Base-by-base conservation (phyloP, 2,113 vertebrate species). In the Hassar affinis region DNA sequence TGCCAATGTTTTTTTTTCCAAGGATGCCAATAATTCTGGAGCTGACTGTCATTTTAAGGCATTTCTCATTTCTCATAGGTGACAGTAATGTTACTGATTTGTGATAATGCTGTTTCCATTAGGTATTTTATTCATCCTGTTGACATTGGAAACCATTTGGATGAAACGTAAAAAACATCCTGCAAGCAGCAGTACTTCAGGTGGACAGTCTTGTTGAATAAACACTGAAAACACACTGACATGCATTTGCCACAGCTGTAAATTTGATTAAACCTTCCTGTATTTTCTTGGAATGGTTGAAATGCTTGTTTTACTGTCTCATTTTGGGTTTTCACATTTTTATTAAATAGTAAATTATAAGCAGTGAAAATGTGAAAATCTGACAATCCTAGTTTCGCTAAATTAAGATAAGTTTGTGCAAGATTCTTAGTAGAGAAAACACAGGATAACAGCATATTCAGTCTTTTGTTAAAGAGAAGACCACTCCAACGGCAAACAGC, bases 401-500 rank as follows among this genome's bases (percentile, higher is more conserved):
- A 14, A 45, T 69, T 47, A 47, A 22, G 35, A 69, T 47, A 47
- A 10, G 49, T 72, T 27, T 17, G 12, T 27, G 8, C 15, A 47
- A 47, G 25, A 30, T 54, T 38, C 17, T 6, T 12, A 30, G 35
- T 74, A 27, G n/a, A 33, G 25, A 3, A 25, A 49, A 47, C 38
- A 42, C 30, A 11, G 17, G 30, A 51, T 45, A 78, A 64, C n/a
- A 47, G 25, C 2, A 59, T 74, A 49, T 47, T 82, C n/a, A 38
- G 72, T 42, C 45, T 52, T 47, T 72, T 78, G 20, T 45, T n/a
- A 45, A 78, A 82, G 69, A 14, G 15, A 56, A 79, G 20, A 81
- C 71, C 22, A 66, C 0, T 38, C 35, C 69, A 77, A 27, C 52
- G 76, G 69, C 68, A 57, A 51, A 35, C 64, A 74, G 35, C 56